Percentiles rank a stretch among this genome's conserved stretches.
These are phyloP conservation scores for Meriones psammophilus DNA, from an alignment of 2,797 vertebrate species.

Conservation along the genomic window DNA sequence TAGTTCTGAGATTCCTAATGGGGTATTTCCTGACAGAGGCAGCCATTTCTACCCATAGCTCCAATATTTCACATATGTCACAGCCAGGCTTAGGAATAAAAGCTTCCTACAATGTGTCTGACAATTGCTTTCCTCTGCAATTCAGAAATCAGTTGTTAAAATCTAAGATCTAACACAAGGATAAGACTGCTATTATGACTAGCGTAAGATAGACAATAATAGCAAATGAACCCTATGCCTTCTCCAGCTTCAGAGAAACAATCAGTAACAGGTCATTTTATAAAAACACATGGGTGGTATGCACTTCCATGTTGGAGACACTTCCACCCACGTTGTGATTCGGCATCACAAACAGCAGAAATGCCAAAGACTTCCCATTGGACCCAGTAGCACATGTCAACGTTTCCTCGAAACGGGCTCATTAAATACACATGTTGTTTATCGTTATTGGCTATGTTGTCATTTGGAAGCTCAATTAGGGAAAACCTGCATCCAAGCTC, in stretches of 20 bases:
- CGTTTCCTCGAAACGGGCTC: not conserved
- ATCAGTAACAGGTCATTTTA: conserved; percentile 22
- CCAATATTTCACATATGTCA: not conserved
- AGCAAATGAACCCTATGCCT: not conserved
- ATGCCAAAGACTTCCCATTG: not conserved
- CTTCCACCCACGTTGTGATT: not conserved
- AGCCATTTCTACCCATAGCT: not conserved
- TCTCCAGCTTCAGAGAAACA: not conserved
- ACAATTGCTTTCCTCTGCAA: not conserved
- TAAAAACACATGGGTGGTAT: not conserved
- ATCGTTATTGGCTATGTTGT: not conserved
- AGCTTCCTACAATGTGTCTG: not conserved
- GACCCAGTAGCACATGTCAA: not conserved
- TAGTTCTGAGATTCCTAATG: not conserved
- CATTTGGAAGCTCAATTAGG: not conserved
- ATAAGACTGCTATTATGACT: not conserved
- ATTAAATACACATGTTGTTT: not conserved
- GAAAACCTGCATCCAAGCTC: not conserved
- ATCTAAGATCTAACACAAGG: not conserved
- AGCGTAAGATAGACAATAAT: not conserved
- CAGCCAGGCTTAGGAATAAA: not conserved
- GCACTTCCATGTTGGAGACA: not conserved
- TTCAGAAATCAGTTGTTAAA: conserved; percentile 35
- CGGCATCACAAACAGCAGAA: not conserved
- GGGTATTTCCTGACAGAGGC: not conserved